These are phyloP conservation scores for Pipistrellus pipistrellus DNA, from an alignment of 2,797 vertebrate genomes.

Conservation along the genomic window DNA sequence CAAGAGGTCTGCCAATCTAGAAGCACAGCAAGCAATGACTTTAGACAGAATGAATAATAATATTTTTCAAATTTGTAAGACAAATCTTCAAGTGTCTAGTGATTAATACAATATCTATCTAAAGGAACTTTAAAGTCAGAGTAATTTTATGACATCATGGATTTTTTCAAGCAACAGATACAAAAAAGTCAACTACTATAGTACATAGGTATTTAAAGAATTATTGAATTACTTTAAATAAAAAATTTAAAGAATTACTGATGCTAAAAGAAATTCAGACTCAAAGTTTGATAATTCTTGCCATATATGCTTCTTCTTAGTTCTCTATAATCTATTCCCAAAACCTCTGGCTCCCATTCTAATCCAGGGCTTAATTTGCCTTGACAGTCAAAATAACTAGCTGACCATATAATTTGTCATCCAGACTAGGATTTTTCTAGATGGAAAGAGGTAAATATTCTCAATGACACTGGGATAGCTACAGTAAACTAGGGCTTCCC, in stretches of 20 bases:
- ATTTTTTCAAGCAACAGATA: slow-evolving; percentile 27
- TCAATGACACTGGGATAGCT: not conserved
- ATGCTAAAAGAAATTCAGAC: not conserved
- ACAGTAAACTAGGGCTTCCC: not conserved
- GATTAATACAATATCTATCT: not conserved
- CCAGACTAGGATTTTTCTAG: not conserved
- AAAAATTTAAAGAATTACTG: not conserved
- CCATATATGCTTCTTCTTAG: not conserved
- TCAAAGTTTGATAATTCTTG: not conserved
- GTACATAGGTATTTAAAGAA: not conserved
- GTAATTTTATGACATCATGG: not conserved
- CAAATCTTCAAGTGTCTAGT: not conserved
- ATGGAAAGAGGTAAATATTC: not conserved
- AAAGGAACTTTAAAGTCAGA: not conserved
- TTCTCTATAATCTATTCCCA: not conserved
- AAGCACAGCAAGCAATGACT: not conserved
- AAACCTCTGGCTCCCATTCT: not conserved
- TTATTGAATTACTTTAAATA: not conserved
- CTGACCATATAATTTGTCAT: not conserved
- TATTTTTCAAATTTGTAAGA: not conserved
- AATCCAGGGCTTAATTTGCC: not conserved
- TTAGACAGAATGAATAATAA: not conserved
- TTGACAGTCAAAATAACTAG: slow-evolving; percentile 29
- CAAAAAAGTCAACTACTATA: not conserved
- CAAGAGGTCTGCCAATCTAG: not conserved